Percentiles rank a stretch among this genome's conserved stretches.
phyloP scores from a whole-genome alignment of 2,113 vertebrate species.

The human region DNA sequence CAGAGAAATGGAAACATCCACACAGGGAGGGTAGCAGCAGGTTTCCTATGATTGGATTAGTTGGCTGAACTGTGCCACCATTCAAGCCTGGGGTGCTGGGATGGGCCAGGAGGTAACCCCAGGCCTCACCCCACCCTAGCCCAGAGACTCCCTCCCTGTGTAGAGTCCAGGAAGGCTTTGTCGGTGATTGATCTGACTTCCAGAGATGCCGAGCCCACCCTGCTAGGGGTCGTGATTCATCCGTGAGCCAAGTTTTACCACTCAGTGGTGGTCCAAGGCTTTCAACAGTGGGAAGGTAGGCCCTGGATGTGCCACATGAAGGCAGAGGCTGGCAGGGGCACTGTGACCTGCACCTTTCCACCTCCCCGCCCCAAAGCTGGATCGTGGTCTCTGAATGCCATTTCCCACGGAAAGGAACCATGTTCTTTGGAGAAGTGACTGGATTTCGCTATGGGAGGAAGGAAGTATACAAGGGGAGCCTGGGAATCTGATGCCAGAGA shows the following conservation, averaged over 20 bases:
- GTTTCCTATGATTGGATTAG: not conserved
- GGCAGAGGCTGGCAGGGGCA: not conserved
- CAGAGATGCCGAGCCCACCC: not conserved
- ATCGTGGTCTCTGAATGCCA: not conserved
- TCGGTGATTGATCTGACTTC: too few species aligned
- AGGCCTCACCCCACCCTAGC: not conserved
- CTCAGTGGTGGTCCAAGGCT: not conserved
- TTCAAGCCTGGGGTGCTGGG: not conserved
- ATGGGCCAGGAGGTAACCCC: not conserved
- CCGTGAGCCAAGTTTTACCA: fast-evolving
- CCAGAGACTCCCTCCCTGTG: not conserved
- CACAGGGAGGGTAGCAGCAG: not conserved
- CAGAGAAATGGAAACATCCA: not conserved
- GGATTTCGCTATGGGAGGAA: not conserved
- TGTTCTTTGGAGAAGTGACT: not conserved
- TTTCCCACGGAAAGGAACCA: not conserved
- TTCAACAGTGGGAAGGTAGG: not conserved
- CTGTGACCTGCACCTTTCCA: not conserved
- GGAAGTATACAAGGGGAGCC: not conserved
- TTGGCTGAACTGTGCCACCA: too few species aligned
- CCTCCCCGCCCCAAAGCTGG: not conserved
- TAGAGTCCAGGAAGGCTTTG: not conserved
- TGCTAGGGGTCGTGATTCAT: not conserved
- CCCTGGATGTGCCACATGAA: not conserved
- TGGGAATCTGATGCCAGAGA: not conserved